These are phyloP conservation scores for Crotophaga sulcirostris DNA, from an alignment of 2,113 vertebrate genomes.

Conservation along the genomic window DNA sequence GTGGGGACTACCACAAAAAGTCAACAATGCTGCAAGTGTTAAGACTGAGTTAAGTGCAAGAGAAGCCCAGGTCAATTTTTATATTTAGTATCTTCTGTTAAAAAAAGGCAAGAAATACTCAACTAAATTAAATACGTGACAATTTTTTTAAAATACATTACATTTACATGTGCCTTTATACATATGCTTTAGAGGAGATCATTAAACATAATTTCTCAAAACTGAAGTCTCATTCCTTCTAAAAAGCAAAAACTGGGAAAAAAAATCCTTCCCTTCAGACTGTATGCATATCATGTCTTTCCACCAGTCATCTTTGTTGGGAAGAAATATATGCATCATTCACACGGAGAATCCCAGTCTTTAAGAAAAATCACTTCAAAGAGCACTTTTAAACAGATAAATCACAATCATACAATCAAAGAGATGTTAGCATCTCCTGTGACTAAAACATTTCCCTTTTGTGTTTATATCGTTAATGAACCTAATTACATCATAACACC, in stretches of 20 bases:
- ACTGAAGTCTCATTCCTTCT: not conserved
- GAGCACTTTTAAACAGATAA: not conserved
- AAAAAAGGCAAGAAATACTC: not conserved
- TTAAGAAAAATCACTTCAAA: not conserved
- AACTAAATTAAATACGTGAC: not conserved
- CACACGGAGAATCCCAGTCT: not conserved
- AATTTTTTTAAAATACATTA: not conserved
- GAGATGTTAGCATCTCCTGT: not conserved
- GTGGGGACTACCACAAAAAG: not conserved
- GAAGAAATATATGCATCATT: not conserved
- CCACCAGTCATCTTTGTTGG: not conserved
- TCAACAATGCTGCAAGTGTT: not conserved
- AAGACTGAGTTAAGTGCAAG: not conserved
- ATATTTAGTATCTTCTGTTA: not conserved
- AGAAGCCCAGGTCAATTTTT: not conserved
- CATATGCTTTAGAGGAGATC: not conserved
- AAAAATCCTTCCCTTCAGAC: not conserved
- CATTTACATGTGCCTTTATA: not conserved
- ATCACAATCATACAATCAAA: not conserved
- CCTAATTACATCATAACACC: not conserved
- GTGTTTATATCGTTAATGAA: not conserved
- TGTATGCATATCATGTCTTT: not conserved
- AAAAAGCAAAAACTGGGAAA: not conserved
- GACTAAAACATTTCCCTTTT: not conserved
- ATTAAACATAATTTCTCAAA: not conserved